A percentile compares a stretch with the other conserved stretches of the same genome.
Evolutionary conservation across 2,113 vertebrate species (phyloP).

Genomic region (Saccopteryx bilineata): DNA sequence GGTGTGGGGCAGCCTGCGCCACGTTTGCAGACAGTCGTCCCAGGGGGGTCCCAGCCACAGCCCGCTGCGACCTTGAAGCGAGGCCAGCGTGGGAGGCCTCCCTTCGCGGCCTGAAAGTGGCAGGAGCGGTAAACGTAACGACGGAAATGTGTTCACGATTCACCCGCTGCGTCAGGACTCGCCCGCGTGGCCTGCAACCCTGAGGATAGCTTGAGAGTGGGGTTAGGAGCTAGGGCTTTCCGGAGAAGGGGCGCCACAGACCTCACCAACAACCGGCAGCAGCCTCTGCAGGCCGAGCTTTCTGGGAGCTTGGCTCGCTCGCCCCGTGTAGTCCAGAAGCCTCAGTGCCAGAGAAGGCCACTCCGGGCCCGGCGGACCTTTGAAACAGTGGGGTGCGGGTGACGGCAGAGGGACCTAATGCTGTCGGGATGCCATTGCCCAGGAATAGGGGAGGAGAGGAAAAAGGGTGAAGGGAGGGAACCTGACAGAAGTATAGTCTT

Average conservation of each 20-base stretch:
- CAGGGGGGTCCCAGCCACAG: slow-evolving; percentile 60
- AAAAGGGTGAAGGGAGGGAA: not conserved
- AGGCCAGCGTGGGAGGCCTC: slow-evolving; percentile 21
- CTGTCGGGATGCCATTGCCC: not conserved
- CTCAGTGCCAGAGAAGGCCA: not conserved
- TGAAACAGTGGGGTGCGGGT: not conserved
- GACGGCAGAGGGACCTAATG: not conserved
- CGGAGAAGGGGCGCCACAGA: not conserved
- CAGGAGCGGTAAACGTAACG: not conserved
- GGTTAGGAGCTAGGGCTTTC: not conserved
- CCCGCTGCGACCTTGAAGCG: slow-evolving; percentile 21
- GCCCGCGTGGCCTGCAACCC: not conserved
- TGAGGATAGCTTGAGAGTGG: not conserved
- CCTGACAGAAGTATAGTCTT: not conserved
- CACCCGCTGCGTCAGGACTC: not conserved
- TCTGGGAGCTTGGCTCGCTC: not conserved
- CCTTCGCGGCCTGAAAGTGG: not conserved
- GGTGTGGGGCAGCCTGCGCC: not conserved
- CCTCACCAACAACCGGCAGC: not conserved
- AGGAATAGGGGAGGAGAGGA: not conserved
- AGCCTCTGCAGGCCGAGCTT: not conserved
- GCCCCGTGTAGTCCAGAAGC: not conserved
- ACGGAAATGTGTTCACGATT: not conserved
- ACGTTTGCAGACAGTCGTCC: slow-evolving; percentile 23
- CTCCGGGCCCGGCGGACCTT: not conserved